Evolutionary conservation across 2,888 invertebrate genomes (phyloP).

Genomic region (Thecocarcelia acutangulata): DNA sequence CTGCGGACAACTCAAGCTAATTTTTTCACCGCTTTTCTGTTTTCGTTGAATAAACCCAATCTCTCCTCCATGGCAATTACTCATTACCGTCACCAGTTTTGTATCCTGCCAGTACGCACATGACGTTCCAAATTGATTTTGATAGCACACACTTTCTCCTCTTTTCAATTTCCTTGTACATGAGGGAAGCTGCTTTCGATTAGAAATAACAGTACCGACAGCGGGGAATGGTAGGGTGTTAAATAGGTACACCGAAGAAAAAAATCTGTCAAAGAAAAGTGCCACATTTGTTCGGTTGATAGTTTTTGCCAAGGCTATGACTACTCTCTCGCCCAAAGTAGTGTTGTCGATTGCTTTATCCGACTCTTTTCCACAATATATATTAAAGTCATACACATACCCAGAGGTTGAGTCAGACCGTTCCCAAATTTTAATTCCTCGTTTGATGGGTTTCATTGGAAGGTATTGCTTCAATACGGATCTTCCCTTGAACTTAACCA

Average conservation of each 20-base stretch:
- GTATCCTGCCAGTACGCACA: conserved; percentile 3
- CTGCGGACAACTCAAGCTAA: too few relatives aligned
- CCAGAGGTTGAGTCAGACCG: neutral
- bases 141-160: conserved; percentile 2
- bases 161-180: neutral
- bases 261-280: conserved; percentile 32
- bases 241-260: conserved; percentile 24
- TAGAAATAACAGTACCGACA: conserved; percentile 34
- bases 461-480: conserved; percentile 37
- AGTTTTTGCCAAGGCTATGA: conserved; percentile 43
- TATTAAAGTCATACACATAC: conserved; percentile 51
- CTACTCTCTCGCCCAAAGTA: conserved; percentile 25
- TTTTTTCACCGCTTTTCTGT: too few relatives aligned
- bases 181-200: conserved; percentile 4
- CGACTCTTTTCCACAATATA: conserved; percentile 57
- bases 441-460: conserved; percentile 31
- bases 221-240: conserved; percentile 35
- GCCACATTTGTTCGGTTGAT: conserved; percentile 21
- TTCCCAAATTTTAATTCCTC: conserved; percentile 16
- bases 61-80: neutral
- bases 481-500: conserved; percentile 40
- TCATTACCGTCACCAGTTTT: conserved; percentile 10
- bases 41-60: too few relatives aligned
- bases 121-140: conserved; percentile 11
- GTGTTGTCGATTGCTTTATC: neutral